phyloP scores from a whole-genome alignment of 1,140 invertebrate species.

The Pseudachorutes palmiensis region DNA sequence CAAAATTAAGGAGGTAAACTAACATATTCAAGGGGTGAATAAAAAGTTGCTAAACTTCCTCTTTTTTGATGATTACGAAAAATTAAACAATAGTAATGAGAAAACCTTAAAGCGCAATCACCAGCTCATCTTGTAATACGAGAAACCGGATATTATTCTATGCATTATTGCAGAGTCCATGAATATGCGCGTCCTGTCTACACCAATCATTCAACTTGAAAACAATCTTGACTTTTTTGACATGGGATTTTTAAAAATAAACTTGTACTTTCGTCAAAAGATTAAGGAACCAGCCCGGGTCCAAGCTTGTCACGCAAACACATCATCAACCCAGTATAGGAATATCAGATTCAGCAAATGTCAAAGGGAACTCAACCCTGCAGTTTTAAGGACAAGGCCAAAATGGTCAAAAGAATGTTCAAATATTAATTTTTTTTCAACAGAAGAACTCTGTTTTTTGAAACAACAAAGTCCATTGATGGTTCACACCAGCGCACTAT shows the following conservation, averaged over 20 bases:
- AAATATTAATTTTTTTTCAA: not conserved
- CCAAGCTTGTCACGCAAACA: conserved; percentile 34
- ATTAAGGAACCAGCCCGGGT: conserved; percentile 20
- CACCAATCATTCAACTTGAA: too few species aligned
- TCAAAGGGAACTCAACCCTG: not conserved
- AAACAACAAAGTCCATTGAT: too few species aligned
- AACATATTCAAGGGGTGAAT: not conserved
- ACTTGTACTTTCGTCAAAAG: conserved; percentile 23
- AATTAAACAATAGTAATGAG: too few species aligned
- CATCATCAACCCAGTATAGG: conserved; percentile 24
- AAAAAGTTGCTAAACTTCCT: not conserved
- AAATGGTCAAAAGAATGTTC: too few species aligned
- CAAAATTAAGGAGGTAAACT: not conserved
- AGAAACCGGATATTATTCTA: too few species aligned
- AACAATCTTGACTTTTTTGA: conserved; percentile 1
- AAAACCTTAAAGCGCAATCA: too few species aligned
- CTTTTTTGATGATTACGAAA: not conserved
- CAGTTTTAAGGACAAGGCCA: not conserved
- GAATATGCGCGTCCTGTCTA: too few species aligned
- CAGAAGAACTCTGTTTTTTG: too few species aligned
- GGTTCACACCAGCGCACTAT: too few species aligned
- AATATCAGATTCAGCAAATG: not conserved
- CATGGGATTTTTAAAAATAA: conserved; percentile 11
- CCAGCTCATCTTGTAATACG: too few species aligned
- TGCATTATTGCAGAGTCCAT: too few species aligned